Conservation (phyloP, 1,140 invertebrate genomes). For the Drosophila pandora region DNA sequence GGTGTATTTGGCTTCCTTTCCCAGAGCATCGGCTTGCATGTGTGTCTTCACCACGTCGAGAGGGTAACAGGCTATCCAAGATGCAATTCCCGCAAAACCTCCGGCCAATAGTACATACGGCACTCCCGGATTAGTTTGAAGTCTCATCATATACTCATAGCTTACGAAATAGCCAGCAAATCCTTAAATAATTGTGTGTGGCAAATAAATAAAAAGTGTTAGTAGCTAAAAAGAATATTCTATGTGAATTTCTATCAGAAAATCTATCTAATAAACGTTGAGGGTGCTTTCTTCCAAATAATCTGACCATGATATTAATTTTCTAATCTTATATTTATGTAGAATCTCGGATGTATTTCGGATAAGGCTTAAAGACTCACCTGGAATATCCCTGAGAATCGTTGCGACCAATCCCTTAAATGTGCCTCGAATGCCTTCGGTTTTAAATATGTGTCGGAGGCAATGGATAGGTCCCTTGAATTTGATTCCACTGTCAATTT, state of each 20-base stretch:
- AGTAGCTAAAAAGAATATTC: too few species aligned
- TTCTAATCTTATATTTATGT: neutral
- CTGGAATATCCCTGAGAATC: conserved; percentile 89
- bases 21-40: conserved; percentile 90
- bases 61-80: conserved; percentile 94
- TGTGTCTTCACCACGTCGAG: conserved; percentile 95
- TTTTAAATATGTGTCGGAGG: conserved; percentile 86
- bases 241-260: too few species aligned
- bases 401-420: conserved; percentile 92
- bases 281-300: too few species aligned
- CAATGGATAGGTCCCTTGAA: conserved; percentile 87
- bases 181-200: conserved; percentile 42
- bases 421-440: conserved; percentile 88
- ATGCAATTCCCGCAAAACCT: conserved; percentile 91
- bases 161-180: conserved; percentile 86
- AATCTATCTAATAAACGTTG: too few species aligned
- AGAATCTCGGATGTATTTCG: too few species aligned
- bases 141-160: conserved; percentile 89
- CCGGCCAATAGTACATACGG: conserved; percentile 89
- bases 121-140: conserved; percentile 81
- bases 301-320: too few species aligned
- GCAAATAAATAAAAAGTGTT: neutral
- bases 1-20: conserved; percentile 85
- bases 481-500: conserved; percentile 66
- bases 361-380: conserved; percentile 78